These are phyloP conservation scores for Margarornis squamiger DNA, from an alignment of 2,797 vertebrate species.

Conservation along the genomic window DNA sequence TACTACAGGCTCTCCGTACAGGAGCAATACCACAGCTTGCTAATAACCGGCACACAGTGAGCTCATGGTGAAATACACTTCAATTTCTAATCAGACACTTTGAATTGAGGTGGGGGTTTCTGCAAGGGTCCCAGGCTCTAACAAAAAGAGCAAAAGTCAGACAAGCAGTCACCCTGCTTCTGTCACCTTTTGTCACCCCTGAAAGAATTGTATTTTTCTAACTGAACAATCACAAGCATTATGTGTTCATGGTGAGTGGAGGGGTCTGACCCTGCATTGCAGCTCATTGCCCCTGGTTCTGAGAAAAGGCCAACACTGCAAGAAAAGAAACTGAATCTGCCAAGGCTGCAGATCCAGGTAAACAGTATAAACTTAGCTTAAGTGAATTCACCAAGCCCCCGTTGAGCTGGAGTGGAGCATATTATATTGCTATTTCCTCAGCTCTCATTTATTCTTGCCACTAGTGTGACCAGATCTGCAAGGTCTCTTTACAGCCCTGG, in stretches of 20 bases:
- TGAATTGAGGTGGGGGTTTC: not conserved
- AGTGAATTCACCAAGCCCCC: not conserved
- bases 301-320: not conserved
- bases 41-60: not conserved
- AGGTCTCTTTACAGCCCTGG: not conserved
- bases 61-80: not conserved
- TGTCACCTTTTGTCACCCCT: not conserved
- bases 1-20: rapidly evolving
- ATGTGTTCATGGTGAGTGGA: not conserved
- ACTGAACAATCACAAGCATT: not conserved
- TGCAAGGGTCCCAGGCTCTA: not conserved
- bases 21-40: not conserved
- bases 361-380: not conserved
- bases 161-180: not conserved
- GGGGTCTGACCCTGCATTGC: not conserved
- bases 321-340: not conserved
- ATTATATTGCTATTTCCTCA: not conserved
- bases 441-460: not conserved
- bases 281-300: not conserved
- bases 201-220: not conserved
- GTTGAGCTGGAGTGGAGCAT: not conserved
- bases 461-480: not conserved
- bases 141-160: not conserved
- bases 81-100: not conserved
- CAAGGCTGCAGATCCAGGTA: not conserved